Base-by-base conservation (phyloP, 2,113 vertebrate species). In the Ciconia maguari region DNA sequence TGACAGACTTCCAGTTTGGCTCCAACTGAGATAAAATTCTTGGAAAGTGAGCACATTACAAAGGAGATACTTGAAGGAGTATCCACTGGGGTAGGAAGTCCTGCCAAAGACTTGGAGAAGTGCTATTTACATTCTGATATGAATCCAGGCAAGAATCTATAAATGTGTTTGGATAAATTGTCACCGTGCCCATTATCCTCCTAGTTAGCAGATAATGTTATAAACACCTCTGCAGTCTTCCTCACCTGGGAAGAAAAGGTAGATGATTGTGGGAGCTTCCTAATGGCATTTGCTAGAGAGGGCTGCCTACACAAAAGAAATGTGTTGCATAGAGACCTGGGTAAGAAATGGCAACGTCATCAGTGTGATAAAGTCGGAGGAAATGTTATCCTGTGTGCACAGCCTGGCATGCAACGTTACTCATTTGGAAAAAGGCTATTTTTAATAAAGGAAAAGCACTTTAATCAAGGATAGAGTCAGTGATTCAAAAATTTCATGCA, bases 381-480 rank as follows among this genome's bases (percentile, higher is more conserved):
- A 82, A 82, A 66, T 1, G 11, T 70, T 89, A 94, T 46, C 79
- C 94, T 54, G 61, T 1, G 44, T 36, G n/a, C 83, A 49, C 54
- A 93, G 91, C 61, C 79, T 89, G 77, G 57, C 92, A 83, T 34
- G 74, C 85, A 94, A 89, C 44, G n/a, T 64, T 57, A 66, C 77
- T 94, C 87, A 87, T 93, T 96, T 86, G 76, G 83, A 82, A 90
- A 93, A 95, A 91, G 75, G 89, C 87, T 95, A 92, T 93, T 95
- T 97, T 94, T 96, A 97, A 95, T 97, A 93, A 96, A 65, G 84
- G 58, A 95, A 96, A 92, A 97, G 95, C 96, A 96, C 74, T 97
- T 97, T 94, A 96, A 96, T 94, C 96, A 97, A 95, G 89, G 65
- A 77, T 72, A 62, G 93, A 95, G 85, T 83, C 87, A 58, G 84